Base-by-base conservation (phyloP, 2,797 vertebrate species). In the Amazona ochrocephala region DNA sequence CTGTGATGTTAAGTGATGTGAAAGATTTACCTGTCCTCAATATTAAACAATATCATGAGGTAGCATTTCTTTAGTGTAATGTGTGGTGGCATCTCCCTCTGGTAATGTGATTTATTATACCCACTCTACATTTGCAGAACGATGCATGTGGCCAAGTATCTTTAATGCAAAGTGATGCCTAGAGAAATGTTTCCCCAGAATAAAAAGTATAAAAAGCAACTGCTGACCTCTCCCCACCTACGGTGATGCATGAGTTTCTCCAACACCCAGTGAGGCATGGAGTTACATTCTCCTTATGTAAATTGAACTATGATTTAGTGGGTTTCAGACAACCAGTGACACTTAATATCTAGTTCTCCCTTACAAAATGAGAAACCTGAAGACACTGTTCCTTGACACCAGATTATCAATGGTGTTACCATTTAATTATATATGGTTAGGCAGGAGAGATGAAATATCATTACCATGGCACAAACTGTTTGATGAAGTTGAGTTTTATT, bases 101-200 rank as follows among this genome's bases (percentile, higher is more conserved):
- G 77, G 84, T 95, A 88, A 87, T 88, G 73, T 81, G 77, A 97
- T 95, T 94, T 93, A 93, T 96, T 94, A 94, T 54, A 93, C 8
- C 41, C 53, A 67, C 62, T 87, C 72, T 85, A 74, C 62, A 67
- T 95, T 95, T 0, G 0, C 58, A 75, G 83, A 84, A 93, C 80
- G 81, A 94, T 96, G 84, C 87, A 93, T 73, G 74, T 80, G 51
- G 48, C 58, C 79, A 95, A 71, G 74, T 67, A 80, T 76, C 81
- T 84, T 84, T 91, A 93, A 93, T 92, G 89, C 95, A 96, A 96
- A 92, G 73, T 91, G 85, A 94, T 89, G 65, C 61, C 83, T 96
- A 76, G 68, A 91, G 90, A 89, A 96, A 89, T 2, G 5, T 82
- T 83, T 94, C 47, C 42, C 22, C 51, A 50, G 61, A 93, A 91